Base-by-base conservation (phyloP, 2,113 vertebrate species). In the Puffinus mauretanicus region DNA sequence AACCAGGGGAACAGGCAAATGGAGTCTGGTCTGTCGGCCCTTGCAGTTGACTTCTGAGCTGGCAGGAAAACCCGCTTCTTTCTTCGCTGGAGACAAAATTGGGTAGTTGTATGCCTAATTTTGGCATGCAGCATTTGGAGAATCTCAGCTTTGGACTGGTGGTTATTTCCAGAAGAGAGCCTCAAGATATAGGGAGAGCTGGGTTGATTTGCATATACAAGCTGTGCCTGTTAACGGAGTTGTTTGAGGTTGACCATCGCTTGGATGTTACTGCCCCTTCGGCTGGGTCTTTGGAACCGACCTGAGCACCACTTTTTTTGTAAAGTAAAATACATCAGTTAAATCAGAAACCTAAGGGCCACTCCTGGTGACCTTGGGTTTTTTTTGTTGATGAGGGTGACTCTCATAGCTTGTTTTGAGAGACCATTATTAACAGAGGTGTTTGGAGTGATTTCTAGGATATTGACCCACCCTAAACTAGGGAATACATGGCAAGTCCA, bases 161-260 rank as follows among this genome's bases (percentile, higher is more conserved):
- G 38, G 7, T 20, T 67, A 16, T 72, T 76, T 76, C 19, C 40
- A 60, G 77, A 69, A 10, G 26, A 52, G 6, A 17, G 2, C 5
- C 47, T 82, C 20, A 7, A 21, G 20, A 8, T 4, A 7, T 0
- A 27, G 11, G 29, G 24, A 78, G 38, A 86, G 32, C 17, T 71
- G n/a, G 19, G 38, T 8, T 47, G 34, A 29, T 65, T 69, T 88
- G 21, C 7, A 10, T 7, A 26, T 72, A 16, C 16, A n/a, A 38
- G 7, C 14, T 58, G 20, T 60, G 16, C 18, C 47, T 78, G 4
- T 30, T 26, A 40, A 12, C 3, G 5, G 51, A 71, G 30, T 13
- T 51, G 5, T 30, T 36, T 60, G 30, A 30, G 6, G 4, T 0
- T 77, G 54, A 19, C 16, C 17, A 6, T 34, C 3, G 2, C 10